phyloP scores from a whole-genome alignment of 2,797 vertebrate genomes.

The Macroramphosus scolopax region DNA sequence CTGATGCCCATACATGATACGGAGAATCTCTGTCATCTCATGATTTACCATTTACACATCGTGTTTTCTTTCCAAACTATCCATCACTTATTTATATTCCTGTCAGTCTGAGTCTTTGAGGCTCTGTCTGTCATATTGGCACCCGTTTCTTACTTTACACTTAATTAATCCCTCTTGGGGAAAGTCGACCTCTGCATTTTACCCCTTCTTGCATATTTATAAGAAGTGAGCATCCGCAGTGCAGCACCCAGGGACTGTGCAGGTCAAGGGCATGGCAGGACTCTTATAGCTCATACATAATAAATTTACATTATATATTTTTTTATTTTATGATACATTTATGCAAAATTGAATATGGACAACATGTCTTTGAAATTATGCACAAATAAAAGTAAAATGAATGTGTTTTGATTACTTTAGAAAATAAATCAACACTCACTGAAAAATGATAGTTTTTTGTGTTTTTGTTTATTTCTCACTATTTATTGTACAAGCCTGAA shows the following conservation, averaged over 20 bases:
- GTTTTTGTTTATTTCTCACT: slow-evolving; percentile 68
- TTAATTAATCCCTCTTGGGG: slow-evolving; percentile 20
- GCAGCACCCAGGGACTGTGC: slow-evolving; percentile 40
- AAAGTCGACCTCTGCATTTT: slow-evolving; percentile 36
- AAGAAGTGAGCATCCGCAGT: slow-evolving; percentile 37
- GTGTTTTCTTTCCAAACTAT: slow-evolving; percentile 10
- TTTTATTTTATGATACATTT: slow-evolving; percentile 1
- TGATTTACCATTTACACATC: slow-evolving; percentile 38
- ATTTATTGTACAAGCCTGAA: slow-evolving; percentile 76
- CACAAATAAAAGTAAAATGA: slow-evolving; percentile 13
- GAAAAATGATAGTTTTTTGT: slow-evolving; percentile 60
- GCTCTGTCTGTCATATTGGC: slow-evolving; percentile 19
- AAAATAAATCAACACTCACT: slow-evolving; percentile 66
- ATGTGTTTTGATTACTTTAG: slow-evolving; percentile 31
- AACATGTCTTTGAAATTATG: slow-evolving; percentile 13
- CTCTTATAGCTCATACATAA: slow-evolving; percentile 8
- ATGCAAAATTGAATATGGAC: slow-evolving; percentile 27
- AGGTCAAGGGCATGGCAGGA: slow-evolving; percentile 29
- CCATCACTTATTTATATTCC: slow-evolving; percentile 22
- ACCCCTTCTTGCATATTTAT: slow-evolving; percentile 58
- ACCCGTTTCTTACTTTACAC: slow-evolving; percentile 17
- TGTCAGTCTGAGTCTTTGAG: slow-evolving; percentile 15
- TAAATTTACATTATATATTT: slow-evolving; percentile 3
- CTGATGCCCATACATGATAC: slow-evolving; percentile 6
- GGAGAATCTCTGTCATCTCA: slow-evolving; percentile 17